Base-by-base conservation (phyloP, 2,888 invertebrate genomes). In the Urechis unicinctus region DNA sequence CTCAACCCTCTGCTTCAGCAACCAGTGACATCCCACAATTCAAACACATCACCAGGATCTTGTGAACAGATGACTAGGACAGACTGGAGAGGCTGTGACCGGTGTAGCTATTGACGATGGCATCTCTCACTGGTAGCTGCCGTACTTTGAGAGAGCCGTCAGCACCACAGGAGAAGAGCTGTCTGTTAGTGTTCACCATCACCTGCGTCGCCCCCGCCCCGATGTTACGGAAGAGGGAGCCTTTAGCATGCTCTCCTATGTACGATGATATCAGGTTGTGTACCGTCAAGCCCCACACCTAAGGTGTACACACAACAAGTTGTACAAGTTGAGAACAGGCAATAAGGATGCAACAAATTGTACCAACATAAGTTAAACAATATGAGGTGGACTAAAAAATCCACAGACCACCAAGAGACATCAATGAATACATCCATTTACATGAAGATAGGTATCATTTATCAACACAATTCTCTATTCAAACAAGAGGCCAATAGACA, bases 111-210 rank as follows among this genome's bases (percentile, higher is more conserved):
- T 36, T 36, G 9, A 36, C 36, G 17, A 36, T 36, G 36, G 36
- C 9, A 36, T 36, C 36, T 9, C 36, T 9, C 36, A 17, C 17
- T 9, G 36, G 36, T 9, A 36, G 36, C 17, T 36, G 36, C 9
- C 36, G 36, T 17, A 96, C 91, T 83, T 97, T 97, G 88, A 98
- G 91, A 50, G 96, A 95, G 68, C 96, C 96, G 82, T 98, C 98
- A 50, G 95, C 94, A 54, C 98, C 98, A 79, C 98, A 98, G 4
- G 97, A 97, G 82, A 94, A 97, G 67, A 98, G 82, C 49, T 96
- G 86, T 28, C 88, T 88, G 60, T 87, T 86, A 45, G 88, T 85
- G 78, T 96, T 96, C 60, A 97, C 87, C 74, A 90, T 88, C 65
- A 98, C 83, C 80, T 98, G 96, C 0, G 73, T 69, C 2, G 72